Percentiles rank a stretch among this genome's conserved stretches.
These are phyloP conservation scores for Platynereis dumerilii DNA, from an alignment of 2,888 invertebrate species.

Conservation along the genomic window DNA sequence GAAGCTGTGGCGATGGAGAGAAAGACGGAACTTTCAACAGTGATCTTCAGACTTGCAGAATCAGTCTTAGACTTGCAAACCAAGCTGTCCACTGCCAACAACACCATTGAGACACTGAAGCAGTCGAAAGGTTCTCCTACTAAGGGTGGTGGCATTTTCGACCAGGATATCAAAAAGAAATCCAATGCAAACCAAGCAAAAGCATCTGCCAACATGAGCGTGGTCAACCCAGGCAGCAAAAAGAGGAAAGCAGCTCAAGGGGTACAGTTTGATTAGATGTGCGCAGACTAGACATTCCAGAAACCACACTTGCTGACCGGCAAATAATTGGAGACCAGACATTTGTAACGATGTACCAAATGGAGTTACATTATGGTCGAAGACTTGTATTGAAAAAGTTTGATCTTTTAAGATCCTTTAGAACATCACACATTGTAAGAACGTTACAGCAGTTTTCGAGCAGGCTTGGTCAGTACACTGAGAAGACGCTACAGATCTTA, in stretches of 20 bases:
- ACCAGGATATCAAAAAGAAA: conserved; percentile 12
- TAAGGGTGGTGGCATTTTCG: conserved; percentile 5
- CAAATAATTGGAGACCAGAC: too few relatives aligned
- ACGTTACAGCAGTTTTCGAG: too few relatives aligned
- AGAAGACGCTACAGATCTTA: too few relatives aligned
- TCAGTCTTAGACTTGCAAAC: conserved; percentile 40
- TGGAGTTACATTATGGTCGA: too few relatives aligned
- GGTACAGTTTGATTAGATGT: conserved; percentile 53
- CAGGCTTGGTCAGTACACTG: too few relatives aligned
- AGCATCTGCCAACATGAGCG: conserved; percentile 56
- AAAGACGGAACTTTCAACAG: conserved; percentile 48
- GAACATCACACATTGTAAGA: too few relatives aligned
- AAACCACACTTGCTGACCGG: too few relatives aligned
- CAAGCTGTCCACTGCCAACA: conserved; percentile 46
- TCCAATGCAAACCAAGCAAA: conserved; percentile 43
- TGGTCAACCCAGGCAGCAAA: conserved; percentile 55
- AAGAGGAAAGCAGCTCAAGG: conserved; percentile 56
- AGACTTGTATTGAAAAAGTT: too few relatives aligned
- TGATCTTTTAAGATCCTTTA: too few relatives aligned
- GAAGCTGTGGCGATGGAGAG: conserved; percentile 55
- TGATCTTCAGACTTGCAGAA: conserved; percentile 51
- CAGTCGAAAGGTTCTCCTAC: conserved; percentile 14
- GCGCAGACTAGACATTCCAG: too few relatives aligned
- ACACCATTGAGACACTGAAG: conserved; percentile 41
- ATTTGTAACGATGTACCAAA: too few relatives aligned